A percentile compares a stretch with the other conserved stretches of the same genome.
Conservation (phyloP, 2,113 vertebrate species). For the Elephas maximus region DNA sequence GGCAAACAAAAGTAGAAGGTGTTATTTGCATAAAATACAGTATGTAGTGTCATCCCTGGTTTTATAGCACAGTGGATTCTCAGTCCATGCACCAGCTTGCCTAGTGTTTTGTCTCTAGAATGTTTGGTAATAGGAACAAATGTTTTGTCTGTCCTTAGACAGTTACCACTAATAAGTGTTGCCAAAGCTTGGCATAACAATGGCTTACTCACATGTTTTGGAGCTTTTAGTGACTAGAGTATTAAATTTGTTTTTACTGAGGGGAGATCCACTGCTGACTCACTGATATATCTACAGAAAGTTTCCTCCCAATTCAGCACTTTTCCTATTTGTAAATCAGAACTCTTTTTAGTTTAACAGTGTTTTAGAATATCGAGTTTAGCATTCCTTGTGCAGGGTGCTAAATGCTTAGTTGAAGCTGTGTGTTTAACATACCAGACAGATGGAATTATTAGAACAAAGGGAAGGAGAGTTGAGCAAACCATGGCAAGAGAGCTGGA, state of each 20-base stretch:
- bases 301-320: not conserved
- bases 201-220: not conserved
- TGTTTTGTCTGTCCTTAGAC: not conserved
- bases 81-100: not conserved
- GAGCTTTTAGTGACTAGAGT: not conserved
- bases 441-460: not conserved
- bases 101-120: conserved; percentile 17
- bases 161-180: not conserved
- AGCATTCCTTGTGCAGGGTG: not conserved
- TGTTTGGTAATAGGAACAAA: conserved; percentile 15
- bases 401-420: not conserved
- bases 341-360: conserved; percentile 40
- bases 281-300: not conserved
- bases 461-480: not conserved
- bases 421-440: not conserved
- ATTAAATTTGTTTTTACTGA: conserved; percentile 55
- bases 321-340: conserved; percentile 29
- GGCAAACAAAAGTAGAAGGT: no score
- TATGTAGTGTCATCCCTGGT: not conserved
- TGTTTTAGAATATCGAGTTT: conserved; percentile 54
- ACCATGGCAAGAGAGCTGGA: not conserved
- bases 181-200: not conserved
- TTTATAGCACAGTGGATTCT: not conserved
- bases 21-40: not conserved
- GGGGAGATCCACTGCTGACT: not conserved